Evolutionary conservation across 2,797 vertebrate genomes (phyloP), one percentile per base, ranked within the genome.

Genomic region (Sebastes itinus): DNA sequence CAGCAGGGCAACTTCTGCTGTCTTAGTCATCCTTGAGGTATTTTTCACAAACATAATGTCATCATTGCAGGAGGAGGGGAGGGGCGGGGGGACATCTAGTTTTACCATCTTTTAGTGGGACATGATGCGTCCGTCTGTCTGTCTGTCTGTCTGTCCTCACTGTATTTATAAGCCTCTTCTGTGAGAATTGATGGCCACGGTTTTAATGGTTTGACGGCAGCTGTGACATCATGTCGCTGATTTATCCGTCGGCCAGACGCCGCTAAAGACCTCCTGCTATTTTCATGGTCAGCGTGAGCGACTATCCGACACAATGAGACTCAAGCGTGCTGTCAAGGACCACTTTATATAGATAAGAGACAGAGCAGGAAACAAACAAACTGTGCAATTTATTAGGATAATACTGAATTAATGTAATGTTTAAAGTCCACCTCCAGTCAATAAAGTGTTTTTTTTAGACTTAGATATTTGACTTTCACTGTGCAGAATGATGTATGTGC

Each of bases 211-310:
- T 84, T 84, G 82, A 89, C 65, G 56, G 86, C 88, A 90, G 89
- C 88, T 70, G 88, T 92, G 90, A 93, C 85, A 86, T 91, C 89
- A 92, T 90, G 88, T 7, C 1, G 79, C 85, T 80, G 75, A 89
- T 93, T 90, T 92, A 90, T 77, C 84, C 71, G 16, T 78, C 55
- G 12, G 70, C 68, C 84, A 88, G 88, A 88, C 81, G 71, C 78
- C 22, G 61, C 68, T 69, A 33, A 86, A 87, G 76, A 83, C 69
- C 82, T 81, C 30, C 85, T 75, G 86, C 86, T 90, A 84, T 93
- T 87, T 89, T 81, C 77, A 86, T 23, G 63, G 27, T 27, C 73
- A 25, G 72, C 11, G 66, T 27, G 60, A 79, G 72, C 74, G 7
- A 68, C 58, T 14, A 30, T 46, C 16, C 20, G 60, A 81, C 82